These are phyloP conservation scores for Ciconia stormi DNA, from an alignment of 2,113 vertebrate genomes.

Conservation along the genomic window DNA sequence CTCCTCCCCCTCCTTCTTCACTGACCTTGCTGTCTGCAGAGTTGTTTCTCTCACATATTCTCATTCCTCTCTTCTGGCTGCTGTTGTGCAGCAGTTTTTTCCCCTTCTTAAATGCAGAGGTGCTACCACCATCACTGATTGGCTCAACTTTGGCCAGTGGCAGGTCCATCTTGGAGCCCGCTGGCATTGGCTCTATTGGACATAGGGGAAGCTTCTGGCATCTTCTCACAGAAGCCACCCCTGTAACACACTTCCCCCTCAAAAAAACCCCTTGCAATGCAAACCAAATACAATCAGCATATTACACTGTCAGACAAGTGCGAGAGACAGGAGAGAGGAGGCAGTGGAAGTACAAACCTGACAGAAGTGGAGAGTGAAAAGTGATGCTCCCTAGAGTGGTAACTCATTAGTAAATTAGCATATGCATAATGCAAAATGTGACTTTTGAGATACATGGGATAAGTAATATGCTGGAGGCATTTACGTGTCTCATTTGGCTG, in stretches of 20 bases:
- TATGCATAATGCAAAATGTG: neutral
- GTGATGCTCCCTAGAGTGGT: neutral
- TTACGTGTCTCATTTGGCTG: neutral
- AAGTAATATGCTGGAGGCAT: neutral
- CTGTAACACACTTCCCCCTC: neutral
- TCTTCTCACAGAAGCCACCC: neutral
- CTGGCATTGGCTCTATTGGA: neutral
- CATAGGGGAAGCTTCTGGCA: neutral
- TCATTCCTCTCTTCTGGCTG: neutral
- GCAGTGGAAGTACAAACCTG: neutral
- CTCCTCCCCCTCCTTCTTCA: neutral
- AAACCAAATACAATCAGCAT: neutral
- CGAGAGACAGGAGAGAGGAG: neutral
- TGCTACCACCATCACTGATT: rapidly evolving
- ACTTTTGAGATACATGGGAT: neutral
- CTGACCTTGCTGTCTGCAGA: no score
- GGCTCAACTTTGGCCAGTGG: neutral
- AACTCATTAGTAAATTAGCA: neutral
- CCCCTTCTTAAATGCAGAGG: neutral
- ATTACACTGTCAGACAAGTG: neutral
- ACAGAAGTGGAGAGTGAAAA: neutral
- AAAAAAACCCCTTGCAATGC: neutral
- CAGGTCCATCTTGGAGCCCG: rapidly evolving
- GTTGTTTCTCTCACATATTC: neutral
- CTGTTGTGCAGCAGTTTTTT: neutral